Conservation (phyloP, 2,888 invertebrate genomes). For the Gymnocheta viridis region DNA sequence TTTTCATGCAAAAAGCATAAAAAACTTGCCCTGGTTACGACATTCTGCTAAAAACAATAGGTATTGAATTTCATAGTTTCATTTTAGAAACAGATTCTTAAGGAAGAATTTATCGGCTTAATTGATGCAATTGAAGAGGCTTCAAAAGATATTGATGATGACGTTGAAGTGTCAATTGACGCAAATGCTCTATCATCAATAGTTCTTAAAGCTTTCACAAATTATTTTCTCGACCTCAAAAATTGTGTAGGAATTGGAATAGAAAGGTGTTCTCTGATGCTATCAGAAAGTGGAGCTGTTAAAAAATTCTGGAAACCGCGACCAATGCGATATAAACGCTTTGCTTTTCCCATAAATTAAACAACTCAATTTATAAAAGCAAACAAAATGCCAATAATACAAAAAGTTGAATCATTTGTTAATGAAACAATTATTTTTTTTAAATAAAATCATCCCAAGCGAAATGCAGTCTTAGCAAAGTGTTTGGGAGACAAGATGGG, state of each 20-base stretch:
- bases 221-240: background rate
- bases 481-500: background rate
- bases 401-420: background rate
- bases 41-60: too few relatives aligned
- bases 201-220: background rate
- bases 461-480: background rate
- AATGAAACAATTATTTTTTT: too few relatives aligned
- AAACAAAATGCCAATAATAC: background rate
- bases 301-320: background rate
- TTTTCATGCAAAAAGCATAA: too few relatives aligned
- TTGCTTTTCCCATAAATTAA: background rate
- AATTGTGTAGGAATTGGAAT: too few relatives aligned
- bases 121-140: conserved; percentile 1
- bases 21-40: too few relatives aligned
- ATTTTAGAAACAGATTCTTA: background rate
- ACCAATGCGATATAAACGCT: background rate
- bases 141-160: background rate
- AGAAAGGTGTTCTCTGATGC: too few relatives aligned
- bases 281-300: too few relatives aligned
- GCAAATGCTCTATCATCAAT: background rate
- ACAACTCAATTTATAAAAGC: background rate
- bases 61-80: too few relatives aligned
- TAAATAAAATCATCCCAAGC: too few relatives aligned
- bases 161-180: background rate
- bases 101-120: background rate